Conservation (phyloP, 2,888 invertebrate genomes). For the Apamea crenata region DNA sequence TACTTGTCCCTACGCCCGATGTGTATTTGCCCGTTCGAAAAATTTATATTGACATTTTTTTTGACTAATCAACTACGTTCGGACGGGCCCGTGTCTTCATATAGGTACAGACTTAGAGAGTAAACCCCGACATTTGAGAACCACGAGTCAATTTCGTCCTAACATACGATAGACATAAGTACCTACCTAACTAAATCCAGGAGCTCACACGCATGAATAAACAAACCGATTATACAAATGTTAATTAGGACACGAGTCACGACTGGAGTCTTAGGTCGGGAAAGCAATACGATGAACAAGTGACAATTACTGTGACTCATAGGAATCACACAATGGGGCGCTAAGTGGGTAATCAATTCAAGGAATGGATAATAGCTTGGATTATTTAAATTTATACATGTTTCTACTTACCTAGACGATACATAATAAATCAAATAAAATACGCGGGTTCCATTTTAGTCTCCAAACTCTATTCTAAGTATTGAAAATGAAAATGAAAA, state of each 20-base stretch:
- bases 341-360: constrained; percentile 39
- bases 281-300: constrained; percentile 16
- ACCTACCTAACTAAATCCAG: constrained; percentile 1
- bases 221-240: constrained; percentile 38
- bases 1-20: too few species aligned
- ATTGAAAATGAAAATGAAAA: too few species aligned
- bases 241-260: constrained; percentile 44
- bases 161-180: not conserved
- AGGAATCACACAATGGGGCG: constrained; percentile 36
- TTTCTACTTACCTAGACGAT: not conserved
- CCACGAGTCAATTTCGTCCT: not conserved
- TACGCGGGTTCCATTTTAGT: not conserved
- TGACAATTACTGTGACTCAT: constrained; percentile 46
- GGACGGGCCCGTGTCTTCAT: not conserved
- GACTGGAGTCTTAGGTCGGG: constrained; percentile 17
- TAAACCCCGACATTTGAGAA: not conserved
- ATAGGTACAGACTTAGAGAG: not conserved
- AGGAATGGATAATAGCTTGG: constrained; percentile 39
- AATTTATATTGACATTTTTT: not conserved
- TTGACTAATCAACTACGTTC: not conserved
- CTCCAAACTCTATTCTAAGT: not conserved
- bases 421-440: not conserved
- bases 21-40: not conserved
- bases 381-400: constrained; percentile 48
- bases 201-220: constrained; percentile 32